A percentile compares a stretch with the other conserved stretches of the same genome.
phyloP scores from a whole-genome alignment of 2,888 invertebrate species.

The Agriopis marginaria region DNA sequence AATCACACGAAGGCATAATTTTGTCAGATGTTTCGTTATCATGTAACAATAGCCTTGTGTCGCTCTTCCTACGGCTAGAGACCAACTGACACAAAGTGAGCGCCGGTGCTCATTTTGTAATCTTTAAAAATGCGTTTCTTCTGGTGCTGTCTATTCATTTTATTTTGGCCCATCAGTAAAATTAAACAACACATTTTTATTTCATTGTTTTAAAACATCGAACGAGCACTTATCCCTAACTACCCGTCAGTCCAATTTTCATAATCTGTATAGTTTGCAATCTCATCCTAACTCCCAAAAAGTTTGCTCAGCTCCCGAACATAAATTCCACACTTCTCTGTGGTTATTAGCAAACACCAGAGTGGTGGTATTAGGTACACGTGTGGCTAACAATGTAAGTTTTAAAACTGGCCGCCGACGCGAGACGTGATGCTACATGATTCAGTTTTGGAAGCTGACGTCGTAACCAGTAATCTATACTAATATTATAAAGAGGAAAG shows the following conservation, averaged over 20 bases:
- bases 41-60: too few species aligned
- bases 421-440: conserved; percentile 11
- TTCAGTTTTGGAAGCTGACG: background rate
- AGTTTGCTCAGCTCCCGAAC: conserved; percentile 18
- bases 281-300: conserved; percentile 19
- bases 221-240: background rate
- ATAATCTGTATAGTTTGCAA: conserved; percentile 9
- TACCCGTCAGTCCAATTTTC: conserved; percentile 3
- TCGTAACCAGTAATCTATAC: background rate
- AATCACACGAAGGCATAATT: too few species aligned
- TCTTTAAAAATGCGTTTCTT: too few species aligned
- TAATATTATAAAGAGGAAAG: background rate
- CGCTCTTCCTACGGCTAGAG: too few species aligned
- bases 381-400: conserved; percentile 48
- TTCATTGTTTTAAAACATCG: background rate
- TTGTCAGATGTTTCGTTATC: too few species aligned
- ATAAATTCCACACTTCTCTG: conserved; percentile 19
- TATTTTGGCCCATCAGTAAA: too few species aligned
- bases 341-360: conserved; percentile 29
- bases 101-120: too few species aligned
- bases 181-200: too few species aligned
- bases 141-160: too few species aligned
- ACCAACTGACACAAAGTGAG: too few species aligned
- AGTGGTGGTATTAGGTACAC: conserved; percentile 40
- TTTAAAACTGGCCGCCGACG: conserved; percentile 41